Evolutionary conservation across 1,140 invertebrate genomes (phyloP), one percentile per base, ranked within the genome.

Genomic region (Sinonovacula constricta): DNA sequence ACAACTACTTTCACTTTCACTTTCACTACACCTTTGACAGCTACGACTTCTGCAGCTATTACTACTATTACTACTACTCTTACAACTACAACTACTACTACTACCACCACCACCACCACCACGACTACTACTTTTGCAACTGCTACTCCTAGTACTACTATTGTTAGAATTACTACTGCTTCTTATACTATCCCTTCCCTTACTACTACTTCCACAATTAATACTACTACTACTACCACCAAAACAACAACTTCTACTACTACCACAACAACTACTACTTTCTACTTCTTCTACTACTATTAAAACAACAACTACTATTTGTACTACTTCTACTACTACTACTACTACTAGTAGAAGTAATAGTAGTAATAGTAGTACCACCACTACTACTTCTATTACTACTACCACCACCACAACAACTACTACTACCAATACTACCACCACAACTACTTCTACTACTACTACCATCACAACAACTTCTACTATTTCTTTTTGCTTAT

Each of bases 371-470:
- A 59, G 15, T n/a, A 59, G 15, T n/a, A 15, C 15, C 26, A 59
- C 1, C 26, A 3, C 56, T 3, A 59, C 1, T 59, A 59, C 56
- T n/a, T n/a, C 2, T n/a, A 15, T 1, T 59, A 59, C 56, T 59
- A n/a, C n/a, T n/a, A n/a, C n/a, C n/a, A n/a, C n/a, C n/a, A n/a
- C n/a, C n/a, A n/a, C n/a, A n/a, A n/a, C n/a, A n/a, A n/a, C n/a
- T n/a, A n/a, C n/a, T n/a, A n/a, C n/a, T n/a, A n/a, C n/a, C n/a
- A n/a, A n/a, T n/a, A n/a, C n/a, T n/a, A n/a, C n/a, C n/a, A n/a
- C n/a, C n/a, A n/a, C n/a, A n/a, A n/a, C n/a, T n/a, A 59, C 1
- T 59, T n/a, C 56, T 59, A 59, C 56, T 59, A 59, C 56, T 59
- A 59, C 3, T 59, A 59, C 56, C 26, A 3, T 26, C 26, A 59